Percentiles rank a stretch among this genome's conserved stretches.
Evolutionary conservation across 1,140 invertebrate genomes (phyloP).

Genomic region (Mercenaria mercenaria): DNA sequence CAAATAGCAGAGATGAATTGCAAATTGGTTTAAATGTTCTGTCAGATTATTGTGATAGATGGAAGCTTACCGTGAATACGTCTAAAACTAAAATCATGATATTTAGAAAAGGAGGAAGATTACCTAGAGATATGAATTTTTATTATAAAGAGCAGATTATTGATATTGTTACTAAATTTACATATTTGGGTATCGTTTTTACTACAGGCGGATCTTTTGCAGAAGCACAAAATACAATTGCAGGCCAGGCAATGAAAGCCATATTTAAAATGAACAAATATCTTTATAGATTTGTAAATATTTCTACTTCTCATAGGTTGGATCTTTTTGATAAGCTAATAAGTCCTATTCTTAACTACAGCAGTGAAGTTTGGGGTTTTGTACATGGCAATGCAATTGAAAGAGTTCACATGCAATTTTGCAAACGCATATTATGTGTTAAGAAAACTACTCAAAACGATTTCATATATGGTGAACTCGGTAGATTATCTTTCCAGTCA

Average conservation of each 20-base stretch:
- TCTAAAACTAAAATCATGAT: slow-evolving; percentile 38
- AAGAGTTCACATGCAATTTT: slow-evolving; percentile 14
- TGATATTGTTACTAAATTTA: slow-evolving; percentile 6
- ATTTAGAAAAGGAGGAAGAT: slow-evolving; percentile 4
- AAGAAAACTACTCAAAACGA: slow-evolving; percentile 24
- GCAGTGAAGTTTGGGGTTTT: slow-evolving; percentile 15
- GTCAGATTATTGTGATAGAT: slow-evolving; percentile 32
- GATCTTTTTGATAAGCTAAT: slow-evolving; percentile 32
- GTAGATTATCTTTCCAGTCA: background rate
- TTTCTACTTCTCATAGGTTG: background rate
- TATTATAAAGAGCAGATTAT: background rate
- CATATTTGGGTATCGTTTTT: background rate
- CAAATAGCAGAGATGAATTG: slow-evolving; percentile 33
- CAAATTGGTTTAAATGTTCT: slow-evolving; percentile 27
- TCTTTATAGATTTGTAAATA: slow-evolving; percentile 2
- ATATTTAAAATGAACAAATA: slow-evolving; percentile 28
- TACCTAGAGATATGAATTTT: background rate
- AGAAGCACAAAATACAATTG: background rate
- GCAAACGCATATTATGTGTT: background rate
- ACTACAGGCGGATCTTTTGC: background rate
- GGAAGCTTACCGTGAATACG: slow-evolving; percentile 42
- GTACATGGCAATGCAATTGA: background rate
- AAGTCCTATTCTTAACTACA: slow-evolving; percentile 17
- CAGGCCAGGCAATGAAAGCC: background rate
- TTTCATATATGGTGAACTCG: slow-evolving; percentile 4